Percentiles rank a stretch among this genome's conserved stretches.
These are phyloP conservation scores for Streptopelia turtur DNA, from an alignment of 2,797 vertebrate genomes.

Conservation along the genomic window DNA sequence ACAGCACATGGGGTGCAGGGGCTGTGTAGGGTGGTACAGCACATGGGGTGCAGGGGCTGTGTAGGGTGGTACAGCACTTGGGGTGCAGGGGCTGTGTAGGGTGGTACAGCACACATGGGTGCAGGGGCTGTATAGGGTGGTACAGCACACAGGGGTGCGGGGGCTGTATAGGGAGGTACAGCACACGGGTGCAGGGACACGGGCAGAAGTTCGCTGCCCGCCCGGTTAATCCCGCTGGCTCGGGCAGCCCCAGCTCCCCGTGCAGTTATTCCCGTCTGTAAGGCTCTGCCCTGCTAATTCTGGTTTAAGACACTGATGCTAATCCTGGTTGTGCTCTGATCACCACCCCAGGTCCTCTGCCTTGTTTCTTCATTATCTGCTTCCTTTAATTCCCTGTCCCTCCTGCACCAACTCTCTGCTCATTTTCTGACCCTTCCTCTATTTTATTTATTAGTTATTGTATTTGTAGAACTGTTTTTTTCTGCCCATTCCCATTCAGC, in stretches of 20 bases:
- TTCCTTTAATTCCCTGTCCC: rapidly evolving
- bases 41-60: too few relatives aligned
- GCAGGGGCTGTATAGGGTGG: too few relatives aligned
- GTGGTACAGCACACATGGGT: too few relatives aligned
- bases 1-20: too few relatives aligned
- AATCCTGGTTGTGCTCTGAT: background rate
- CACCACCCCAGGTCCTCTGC: background rate
- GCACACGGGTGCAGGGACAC: background rate
- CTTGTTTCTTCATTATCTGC: background rate
- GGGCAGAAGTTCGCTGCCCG: background rate
- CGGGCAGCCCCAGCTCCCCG: background rate
- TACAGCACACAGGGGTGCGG: background rate
- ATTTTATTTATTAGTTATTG: background rate
- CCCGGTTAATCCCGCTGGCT: rapidly evolving
- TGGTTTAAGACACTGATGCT: background rate
- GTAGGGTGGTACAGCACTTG: too few relatives aligned
- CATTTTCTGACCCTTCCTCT: background rate
- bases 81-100: too few relatives aligned
- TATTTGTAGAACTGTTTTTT: background rate
- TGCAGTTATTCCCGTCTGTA: rapidly evolving
- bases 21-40: too few relatives aligned
- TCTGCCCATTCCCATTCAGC: background rate
- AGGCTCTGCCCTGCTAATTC: background rate
- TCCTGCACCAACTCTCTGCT: background rate
- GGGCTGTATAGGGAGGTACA: rapidly evolving